Evolutionary conservation across 2,113 vertebrate genomes (phyloP), one percentile per base, ranked within the genome.

Genomic region (Mus pahari): DNA sequence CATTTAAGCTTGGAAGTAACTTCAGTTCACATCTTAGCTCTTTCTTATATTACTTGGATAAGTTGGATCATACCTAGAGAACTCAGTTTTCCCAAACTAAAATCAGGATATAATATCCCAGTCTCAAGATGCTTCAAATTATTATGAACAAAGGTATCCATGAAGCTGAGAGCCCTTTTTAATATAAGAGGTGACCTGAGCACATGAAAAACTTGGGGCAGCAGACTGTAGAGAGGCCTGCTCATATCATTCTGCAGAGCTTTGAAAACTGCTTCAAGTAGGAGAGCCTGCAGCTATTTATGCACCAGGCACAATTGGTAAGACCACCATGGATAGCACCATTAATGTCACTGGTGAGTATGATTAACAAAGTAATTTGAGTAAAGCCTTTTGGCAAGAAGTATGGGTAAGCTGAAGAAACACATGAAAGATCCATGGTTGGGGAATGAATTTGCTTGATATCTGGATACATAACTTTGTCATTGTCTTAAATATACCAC

Each of bases 271-370:
- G 1, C 8, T 4, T 45, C 58, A 7, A 66, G 55, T 31, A 39
- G 20, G 20, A 86, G 14, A 19, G 62, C 1, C 66, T n/a, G 9
- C 31, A 81, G 2, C 10, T 22, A 14, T 17, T 4, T 60, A 53
- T 19, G 33, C 55, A 58, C 33, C 20, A 22, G 5, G 1, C 7
- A 45, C 2, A 3, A 0, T 53, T 20, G 70, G 4, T 55, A 45
- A 48, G 66, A 50, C 5, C 13, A 6, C 7, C 10, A 1, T 16
- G 11, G 42, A 26, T 0, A 6, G 17, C 7, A 53, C 1, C 12
- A 0, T 9, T 3, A 12, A 14, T 12, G 74, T 1, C 14, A 0
- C 7, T 3, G 12, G 16, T 16, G 58, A 13, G 20, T 60, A 0
- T 12, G 20, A 19, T 3, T n/a, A 22, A 42, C 19, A 75, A n/a